Percentiles rank a stretch among this genome's conserved stretches.
These are phyloP conservation scores for Protomyctophum bolini DNA, from an alignment of 2,113 vertebrate species.

Conservation along the genomic window DNA sequence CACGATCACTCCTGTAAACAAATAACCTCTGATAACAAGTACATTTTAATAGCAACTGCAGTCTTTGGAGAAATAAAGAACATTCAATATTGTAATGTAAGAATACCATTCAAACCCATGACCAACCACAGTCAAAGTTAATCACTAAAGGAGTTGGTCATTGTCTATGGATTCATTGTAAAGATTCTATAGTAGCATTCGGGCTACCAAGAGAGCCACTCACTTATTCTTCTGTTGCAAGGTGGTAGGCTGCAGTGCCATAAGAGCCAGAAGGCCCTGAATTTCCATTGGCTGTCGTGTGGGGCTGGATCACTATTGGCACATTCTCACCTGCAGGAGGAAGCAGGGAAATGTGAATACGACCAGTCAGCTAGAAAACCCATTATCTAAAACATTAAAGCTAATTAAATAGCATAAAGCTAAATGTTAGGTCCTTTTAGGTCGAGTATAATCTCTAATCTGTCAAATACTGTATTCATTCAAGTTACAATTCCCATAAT, in stretches of 20 bases:
- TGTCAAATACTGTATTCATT: too few relatives aligned
- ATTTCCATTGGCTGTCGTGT: conserved; percentile 9
- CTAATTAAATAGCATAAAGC: too few relatives aligned
- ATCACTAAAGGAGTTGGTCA: too few relatives aligned
- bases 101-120: not conserved
- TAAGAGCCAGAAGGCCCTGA: not conserved
- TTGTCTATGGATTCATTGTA: too few relatives aligned
- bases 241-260: not conserved
- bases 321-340: conserved; percentile 53
- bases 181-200: too few relatives aligned
- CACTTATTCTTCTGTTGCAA: not conserved
- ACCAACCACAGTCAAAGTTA: not conserved
- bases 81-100: not conserved
- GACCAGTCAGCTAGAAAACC: not conserved
- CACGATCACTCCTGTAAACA: conserved; percentile 42
- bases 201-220: not conserved
- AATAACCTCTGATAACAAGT: conserved; percentile 4
- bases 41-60: conserved; percentile 3
- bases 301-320: conserved; percentile 59
- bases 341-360: not conserved
- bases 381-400: not conserved
- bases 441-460: too few relatives aligned
- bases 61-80: conserved; percentile 23
- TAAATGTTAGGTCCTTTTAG: too few relatives aligned
- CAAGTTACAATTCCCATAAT: too few relatives aligned